Percentiles rank a stretch among this genome's conserved stretches.
Conservation (phyloP, 2,113 vertebrate genomes). For the Asarcornis scutulata region DNA sequence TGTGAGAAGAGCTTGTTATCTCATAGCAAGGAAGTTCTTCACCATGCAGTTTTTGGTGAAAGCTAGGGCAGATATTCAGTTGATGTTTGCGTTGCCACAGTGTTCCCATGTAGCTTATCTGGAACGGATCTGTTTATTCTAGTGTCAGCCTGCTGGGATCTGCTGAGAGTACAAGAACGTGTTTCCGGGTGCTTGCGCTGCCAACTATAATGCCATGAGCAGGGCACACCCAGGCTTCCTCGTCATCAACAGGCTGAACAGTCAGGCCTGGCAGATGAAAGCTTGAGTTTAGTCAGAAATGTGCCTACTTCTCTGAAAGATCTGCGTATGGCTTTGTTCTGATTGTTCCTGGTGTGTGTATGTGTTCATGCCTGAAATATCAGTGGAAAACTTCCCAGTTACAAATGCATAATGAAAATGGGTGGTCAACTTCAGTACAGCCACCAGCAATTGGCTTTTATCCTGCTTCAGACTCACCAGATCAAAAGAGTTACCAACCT, state of each 20-base stretch:
- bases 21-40: background rate
- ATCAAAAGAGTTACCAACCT: background rate
- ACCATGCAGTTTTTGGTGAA: background rate
- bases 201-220: background rate
- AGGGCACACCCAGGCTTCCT: background rate
- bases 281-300: background rate
- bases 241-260: background rate
- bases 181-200: fast-evolving
- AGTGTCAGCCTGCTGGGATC: background rate
- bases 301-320: background rate
- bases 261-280: background rate
- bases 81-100: background rate
- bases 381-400: background rate
- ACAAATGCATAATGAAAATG: fast-evolving
- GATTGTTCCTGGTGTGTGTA: fast-evolving
- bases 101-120: background rate
- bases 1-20: background rate
- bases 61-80: fast-evolving
- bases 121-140: background rate
- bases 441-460: background rate
- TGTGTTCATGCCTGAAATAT: background rate
- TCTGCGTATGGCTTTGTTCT: background rate
- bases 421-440: background rate
- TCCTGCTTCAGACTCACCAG: background rate
- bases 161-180: fast-evolving